Percentiles rank a stretch among this genome's conserved stretches.
Evolutionary conservation across 2,113 vertebrate species (phyloP).

Genomic region (Phodopus roborovskii): DNA sequence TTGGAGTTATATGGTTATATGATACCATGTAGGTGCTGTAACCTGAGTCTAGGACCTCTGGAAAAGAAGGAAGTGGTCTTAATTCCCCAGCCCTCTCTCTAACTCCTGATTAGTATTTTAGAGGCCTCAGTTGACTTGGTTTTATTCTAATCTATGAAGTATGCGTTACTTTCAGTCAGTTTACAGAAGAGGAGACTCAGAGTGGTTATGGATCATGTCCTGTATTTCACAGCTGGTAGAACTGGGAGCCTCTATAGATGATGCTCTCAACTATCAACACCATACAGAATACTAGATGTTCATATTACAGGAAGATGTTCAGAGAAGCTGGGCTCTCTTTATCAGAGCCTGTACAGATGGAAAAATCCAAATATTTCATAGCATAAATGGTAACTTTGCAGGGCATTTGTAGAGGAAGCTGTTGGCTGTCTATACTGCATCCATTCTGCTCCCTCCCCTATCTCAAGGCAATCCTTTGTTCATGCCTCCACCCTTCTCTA

Average conservation of each 20-base stretch:
- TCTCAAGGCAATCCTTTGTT: neutral
- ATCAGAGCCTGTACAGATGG: neutral
- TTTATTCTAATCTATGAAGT: neutral
- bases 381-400: neutral
- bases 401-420: neutral
- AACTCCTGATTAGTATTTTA: neutral
- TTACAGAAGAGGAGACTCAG: neutral
- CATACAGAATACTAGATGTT: neutral
- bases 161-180: neutral
- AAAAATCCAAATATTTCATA: neutral
- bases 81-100: neutral
- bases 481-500: neutral
- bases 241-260: neutral
- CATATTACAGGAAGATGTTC: neutral
- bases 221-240: neutral
- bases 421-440: neutral
- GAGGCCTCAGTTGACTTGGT: neutral
- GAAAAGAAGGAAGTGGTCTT: neutral
- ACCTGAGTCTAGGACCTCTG: neutral
- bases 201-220: neutral
- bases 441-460: neutral
- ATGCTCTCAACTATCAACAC: neutral
- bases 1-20: neutral
- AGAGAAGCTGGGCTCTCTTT: neutral
- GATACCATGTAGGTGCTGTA: too few species aligned